Evolutionary conservation across 2,797 vertebrate species (phyloP).

Genomic region (Sebastes cheni): DNA sequence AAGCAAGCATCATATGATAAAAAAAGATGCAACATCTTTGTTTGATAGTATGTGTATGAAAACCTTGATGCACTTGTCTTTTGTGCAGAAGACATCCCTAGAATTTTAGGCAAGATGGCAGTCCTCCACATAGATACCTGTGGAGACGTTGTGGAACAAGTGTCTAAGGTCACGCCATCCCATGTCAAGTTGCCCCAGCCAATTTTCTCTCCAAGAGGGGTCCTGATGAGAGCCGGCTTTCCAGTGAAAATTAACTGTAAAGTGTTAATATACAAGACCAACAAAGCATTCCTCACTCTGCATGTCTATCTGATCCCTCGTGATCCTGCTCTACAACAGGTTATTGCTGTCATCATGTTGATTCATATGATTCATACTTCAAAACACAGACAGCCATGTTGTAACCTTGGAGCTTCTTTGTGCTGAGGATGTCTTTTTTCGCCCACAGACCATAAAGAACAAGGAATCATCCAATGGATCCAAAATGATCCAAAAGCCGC

Average conservation of each 20-base stretch:
- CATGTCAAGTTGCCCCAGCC: slow-evolving; percentile 20
- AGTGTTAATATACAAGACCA: slow-evolving; percentile 21
- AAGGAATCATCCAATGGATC: neutral
- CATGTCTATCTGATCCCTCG: slow-evolving; percentile 21
- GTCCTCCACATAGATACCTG: slow-evolving; percentile 18
- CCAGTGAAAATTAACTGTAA: neutral
- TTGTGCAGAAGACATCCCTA: neutral
- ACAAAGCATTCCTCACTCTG: slow-evolving; percentile 14
- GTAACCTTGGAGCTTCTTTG: neutral
- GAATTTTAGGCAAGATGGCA: neutral
- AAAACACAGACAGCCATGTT: neutral
- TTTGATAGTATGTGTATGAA: neutral
- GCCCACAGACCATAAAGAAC: neutral
- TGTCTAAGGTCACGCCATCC: neutral
- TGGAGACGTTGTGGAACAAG: slow-evolving; percentile 33
- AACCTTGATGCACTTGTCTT: neutral
- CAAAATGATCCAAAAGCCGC: neutral
- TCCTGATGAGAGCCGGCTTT: neutral
- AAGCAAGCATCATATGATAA: neutral
- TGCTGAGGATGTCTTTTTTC: neutral
- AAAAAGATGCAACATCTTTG: neutral
- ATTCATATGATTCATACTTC: neutral
- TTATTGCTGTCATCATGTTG: neutral
- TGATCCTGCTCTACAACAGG: slow-evolving; percentile 30
- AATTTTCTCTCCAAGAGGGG: neutral